Base-by-base conservation (phyloP, 2,113 vertebrate species). In the Muntiacus reevesi region DNA sequence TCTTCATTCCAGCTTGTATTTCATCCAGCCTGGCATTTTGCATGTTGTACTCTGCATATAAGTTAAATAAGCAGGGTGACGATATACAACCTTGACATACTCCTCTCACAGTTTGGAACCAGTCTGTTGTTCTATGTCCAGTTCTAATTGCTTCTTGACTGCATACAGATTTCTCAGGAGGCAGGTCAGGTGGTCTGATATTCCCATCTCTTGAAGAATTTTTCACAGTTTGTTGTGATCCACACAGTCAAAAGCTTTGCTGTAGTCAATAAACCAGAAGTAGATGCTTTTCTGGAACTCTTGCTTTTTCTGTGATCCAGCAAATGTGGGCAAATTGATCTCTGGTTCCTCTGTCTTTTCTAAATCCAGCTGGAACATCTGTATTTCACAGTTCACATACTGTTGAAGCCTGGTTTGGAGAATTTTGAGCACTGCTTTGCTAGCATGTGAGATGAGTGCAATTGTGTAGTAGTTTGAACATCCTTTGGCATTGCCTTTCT, bases 1-100 rank as follows among this genome's bases (percentile, higher is more conserved):
- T 36, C 64, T 71, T 71, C 17, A 36, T 36, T 21, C n/a, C 17
- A 71, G 17, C 4, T 36, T 71, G 62, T 71, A 17, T 19, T 71
- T 71, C 2, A 36, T 36, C 17, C 17, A 36, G 17, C n/a, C 17
- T 2, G 0, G 64, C 64, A 36, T 71, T 36, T 67, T 21, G 4
- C 64, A 67, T 67, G 33, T 21, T 36, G 17, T 36, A 67, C 64
- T 67, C n/a, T 36, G 17, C 17, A 21, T 67, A 36, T 36, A 67
- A 67, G 17, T 36, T 67, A 67, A 36, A 67, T 17, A 36, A 67
- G 8, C 64, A 67, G 8, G 64, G 17, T 36, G 17, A 36, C 8
- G 5, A 36, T 36, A 67, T 36, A 36, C 64, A 67, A 21, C 64
- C n/a, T 5, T 67, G 64, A 67, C 19, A 17, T 19, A 67, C 4